These are phyloP conservation scores for Calephelis virginiensis DNA, from an alignment of 1,140 invertebrate species.

Conservation along the genomic window DNA sequence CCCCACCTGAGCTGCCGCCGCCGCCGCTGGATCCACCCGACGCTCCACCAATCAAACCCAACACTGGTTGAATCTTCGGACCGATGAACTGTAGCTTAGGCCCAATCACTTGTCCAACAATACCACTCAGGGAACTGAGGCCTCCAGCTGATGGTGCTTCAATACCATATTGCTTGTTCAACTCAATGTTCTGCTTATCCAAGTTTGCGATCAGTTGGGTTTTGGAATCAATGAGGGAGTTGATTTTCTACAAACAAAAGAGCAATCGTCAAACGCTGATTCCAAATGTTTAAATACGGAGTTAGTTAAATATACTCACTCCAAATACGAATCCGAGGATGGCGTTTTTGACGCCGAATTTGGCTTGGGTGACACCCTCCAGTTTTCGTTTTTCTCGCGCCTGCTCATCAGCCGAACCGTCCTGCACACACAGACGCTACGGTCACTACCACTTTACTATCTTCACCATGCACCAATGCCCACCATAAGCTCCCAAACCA, in stretches of 20 bases:
- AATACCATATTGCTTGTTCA: conserved; percentile 87
- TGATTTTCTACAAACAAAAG: conserved; percentile 83
- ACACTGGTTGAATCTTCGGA: conserved; percentile 78
- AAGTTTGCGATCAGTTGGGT: conserved; percentile 83
- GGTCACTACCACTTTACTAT: conserved; percentile 37
- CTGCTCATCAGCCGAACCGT: conserved; percentile 57
- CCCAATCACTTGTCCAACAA: conserved; percentile 78
- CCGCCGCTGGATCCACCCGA: conserved; percentile 47
- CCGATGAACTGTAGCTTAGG: conserved; percentile 80
- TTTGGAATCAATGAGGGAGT: conserved; percentile 86
- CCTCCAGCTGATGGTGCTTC: conserved; percentile 77
- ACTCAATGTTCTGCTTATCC: conserved; percentile 84
- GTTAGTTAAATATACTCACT: conserved; percentile 79
- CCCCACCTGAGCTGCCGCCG: conserved; percentile 57
- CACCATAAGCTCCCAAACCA: conserved; percentile 26
- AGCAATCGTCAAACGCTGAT: conserved; percentile 4
- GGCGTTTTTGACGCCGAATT: conserved; percentile 86
- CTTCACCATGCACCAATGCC: conserved; percentile 22
- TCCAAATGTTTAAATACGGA: not conserved
- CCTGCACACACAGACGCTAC: conserved; percentile 58
- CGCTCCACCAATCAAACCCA: conserved; percentile 78
- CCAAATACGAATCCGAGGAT: conserved; percentile 88
- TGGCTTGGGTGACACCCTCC: conserved; percentile 81
- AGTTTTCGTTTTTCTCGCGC: conserved; percentile 85
- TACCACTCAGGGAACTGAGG: conserved; percentile 66